phyloP scores from a whole-genome alignment of 2,888 invertebrate species.

The Ethmia dodecea region DNA sequence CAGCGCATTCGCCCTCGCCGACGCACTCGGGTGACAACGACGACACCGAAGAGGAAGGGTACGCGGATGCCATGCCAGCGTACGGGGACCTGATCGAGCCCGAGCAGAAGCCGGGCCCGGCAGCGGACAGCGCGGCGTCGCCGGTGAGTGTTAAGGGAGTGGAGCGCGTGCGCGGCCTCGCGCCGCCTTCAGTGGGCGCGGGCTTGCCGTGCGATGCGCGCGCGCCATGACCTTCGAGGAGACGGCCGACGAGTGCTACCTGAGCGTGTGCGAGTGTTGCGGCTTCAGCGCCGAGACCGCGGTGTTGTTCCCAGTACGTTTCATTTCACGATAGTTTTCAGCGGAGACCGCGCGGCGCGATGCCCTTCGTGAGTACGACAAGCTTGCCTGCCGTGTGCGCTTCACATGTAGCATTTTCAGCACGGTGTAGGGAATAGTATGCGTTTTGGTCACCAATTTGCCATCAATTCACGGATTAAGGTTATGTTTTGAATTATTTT shows the following conservation, averaged over 20 bases:
- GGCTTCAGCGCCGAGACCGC: conserved; percentile 73
- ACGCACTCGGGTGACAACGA: conserved; percentile 53
- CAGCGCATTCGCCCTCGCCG: conserved; percentile 47
- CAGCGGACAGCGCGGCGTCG: conserved; percentile 50
- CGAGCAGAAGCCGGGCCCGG: conserved; percentile 43
- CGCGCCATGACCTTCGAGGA: conserved; percentile 75
- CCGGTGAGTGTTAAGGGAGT: conserved; percentile 25
- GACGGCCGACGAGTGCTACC: conserved; percentile 66
- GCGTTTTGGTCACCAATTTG: neutral
- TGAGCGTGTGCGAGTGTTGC: conserved; percentile 74
- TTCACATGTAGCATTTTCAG: conserved; percentile 26
- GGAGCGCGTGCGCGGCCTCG: conserved; percentile 22
- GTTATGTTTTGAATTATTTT: conserved; percentile 13
- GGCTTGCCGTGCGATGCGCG: conserved; percentile 63
- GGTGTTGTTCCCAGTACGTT: conserved; percentile 71
- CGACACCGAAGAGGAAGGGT: conserved; percentile 68
- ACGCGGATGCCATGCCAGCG: conserved; percentile 65
- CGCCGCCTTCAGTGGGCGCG: conserved; percentile 41
- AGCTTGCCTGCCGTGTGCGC: conserved; percentile 47
- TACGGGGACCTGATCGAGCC: conserved; percentile 75
- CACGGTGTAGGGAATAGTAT: neutral
- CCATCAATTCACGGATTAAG: neutral
- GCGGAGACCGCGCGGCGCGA: conserved; percentile 49
- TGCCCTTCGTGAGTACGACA: conserved; percentile 71
- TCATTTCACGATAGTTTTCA: conserved; percentile 66